phyloP scores from a whole-genome alignment of 2,797 vertebrate genomes.

The Eulemur rubriventer region DNA sequence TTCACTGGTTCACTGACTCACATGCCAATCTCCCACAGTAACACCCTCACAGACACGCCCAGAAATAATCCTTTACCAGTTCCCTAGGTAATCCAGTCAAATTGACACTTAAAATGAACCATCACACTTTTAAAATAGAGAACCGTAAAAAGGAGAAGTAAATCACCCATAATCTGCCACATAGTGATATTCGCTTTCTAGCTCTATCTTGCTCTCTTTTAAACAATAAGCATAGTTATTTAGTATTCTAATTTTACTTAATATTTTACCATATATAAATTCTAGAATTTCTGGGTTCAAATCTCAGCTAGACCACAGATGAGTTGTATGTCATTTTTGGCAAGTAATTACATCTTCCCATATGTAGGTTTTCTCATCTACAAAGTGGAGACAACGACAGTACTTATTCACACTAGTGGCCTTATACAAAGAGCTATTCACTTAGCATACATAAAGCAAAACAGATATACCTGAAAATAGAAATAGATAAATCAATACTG shows the following conservation, averaged over 20 bases:
- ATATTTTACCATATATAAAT: background rate
- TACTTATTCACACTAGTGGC: background rate
- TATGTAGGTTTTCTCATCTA: background rate
- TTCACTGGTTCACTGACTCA: background rate
- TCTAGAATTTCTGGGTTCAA: background rate
- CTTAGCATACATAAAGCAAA: background rate
- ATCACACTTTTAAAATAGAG: background rate
- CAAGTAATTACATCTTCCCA: background rate
- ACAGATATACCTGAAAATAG: background rate
- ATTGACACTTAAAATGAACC: background rate
- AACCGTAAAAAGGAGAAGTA: conserved; percentile 10
- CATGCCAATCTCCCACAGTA: background rate
- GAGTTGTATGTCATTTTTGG: background rate
- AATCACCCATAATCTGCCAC: background rate
- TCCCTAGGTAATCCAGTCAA: background rate
- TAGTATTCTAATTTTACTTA: background rate
- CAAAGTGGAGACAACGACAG: background rate
- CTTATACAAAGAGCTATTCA: background rate
- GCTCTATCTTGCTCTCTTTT: background rate
- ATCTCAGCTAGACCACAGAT: background rate
- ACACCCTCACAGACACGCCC: background rate
- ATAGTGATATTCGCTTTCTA: background rate
- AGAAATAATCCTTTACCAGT: background rate
- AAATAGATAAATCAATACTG: background rate
- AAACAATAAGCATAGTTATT: background rate